These are phyloP conservation scores for Notocelia uddmanniana DNA, from an alignment of 2,888 invertebrate species.

Conservation along the genomic window DNA sequence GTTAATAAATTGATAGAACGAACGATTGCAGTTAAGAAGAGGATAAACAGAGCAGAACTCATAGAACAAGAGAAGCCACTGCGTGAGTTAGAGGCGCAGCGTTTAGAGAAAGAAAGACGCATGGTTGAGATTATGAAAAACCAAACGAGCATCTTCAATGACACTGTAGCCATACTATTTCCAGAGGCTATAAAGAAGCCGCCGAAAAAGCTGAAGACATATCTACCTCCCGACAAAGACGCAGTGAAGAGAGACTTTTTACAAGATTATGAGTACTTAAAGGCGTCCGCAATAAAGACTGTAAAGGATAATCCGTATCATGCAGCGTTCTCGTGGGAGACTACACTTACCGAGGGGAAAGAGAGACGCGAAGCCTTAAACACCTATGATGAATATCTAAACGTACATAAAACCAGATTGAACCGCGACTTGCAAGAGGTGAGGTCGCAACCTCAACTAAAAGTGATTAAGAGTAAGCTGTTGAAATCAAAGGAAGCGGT, in stretches of 20 bases:
- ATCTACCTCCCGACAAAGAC: conserved; percentile 75
- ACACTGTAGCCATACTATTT: conserved; percentile 87
- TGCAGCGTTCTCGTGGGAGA: conserved; percentile 85
- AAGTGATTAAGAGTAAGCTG: not conserved
- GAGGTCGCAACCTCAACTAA: conserved; percentile 3
- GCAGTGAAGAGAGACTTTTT: conserved; percentile 70
- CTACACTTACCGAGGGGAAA: conserved; percentile 81
- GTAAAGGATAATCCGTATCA: conserved; percentile 80
- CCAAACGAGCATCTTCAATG: conserved; percentile 87
- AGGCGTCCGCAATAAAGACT: conserved; percentile 64
- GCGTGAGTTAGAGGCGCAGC: conserved; percentile 85
- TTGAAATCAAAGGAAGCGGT: not conserved
- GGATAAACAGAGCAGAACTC: conserved; percentile 86
- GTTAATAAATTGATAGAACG: conserved; percentile 88
- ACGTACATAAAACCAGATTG: conserved; percentile 68
- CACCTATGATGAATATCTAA: conserved; percentile 67
- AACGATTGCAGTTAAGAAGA: conserved; percentile 87
- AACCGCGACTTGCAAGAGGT: conserved; percentile 57
- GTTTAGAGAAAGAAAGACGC: conserved; percentile 84
- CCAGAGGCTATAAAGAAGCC: conserved; percentile 86
- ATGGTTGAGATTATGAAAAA: conserved; percentile 85
- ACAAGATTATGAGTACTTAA: conserved; percentile 68
- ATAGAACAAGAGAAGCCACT: conserved; percentile 87
- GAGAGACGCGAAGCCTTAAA: conserved; percentile 80
- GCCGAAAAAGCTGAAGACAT: conserved; percentile 72